phyloP scores from a whole-genome alignment of 2,888 invertebrate genomes.

The Amblyteles armatorius region DNA sequence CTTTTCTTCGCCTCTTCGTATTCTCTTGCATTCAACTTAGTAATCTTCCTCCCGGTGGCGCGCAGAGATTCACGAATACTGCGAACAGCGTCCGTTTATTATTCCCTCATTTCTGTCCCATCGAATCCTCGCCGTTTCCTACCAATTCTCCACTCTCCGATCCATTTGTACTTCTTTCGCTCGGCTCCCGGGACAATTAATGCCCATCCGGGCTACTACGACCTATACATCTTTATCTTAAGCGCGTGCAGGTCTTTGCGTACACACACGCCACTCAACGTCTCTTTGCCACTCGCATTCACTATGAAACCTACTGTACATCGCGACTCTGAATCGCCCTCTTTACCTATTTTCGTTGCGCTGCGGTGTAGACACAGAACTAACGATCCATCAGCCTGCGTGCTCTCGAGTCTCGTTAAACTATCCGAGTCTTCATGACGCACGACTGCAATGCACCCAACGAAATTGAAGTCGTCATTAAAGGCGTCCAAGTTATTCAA shows the following conservation, averaged over 20 bases:
- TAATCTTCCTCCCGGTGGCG: slow-evolving; percentile 27
- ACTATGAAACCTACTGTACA: background rate
- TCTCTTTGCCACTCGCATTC: background rate
- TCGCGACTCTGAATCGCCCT: background rate
- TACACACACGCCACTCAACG: background rate
- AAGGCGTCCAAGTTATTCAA: too few species aligned
- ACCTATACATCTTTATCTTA: slow-evolving; percentile 24
- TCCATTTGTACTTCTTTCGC: slow-evolving; percentile 46
- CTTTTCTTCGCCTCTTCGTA: slow-evolving; percentile 21
- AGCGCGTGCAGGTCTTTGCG: background rate
- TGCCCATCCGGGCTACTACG: slow-evolving; percentile 40
- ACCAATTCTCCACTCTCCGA: slow-evolving; percentile 46
- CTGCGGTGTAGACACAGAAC: background rate
- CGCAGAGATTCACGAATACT: slow-evolving; percentile 29
- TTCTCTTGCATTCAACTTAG: slow-evolving; percentile 35
- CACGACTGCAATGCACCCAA: too few species aligned
- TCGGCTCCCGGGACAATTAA: slow-evolving; percentile 45
- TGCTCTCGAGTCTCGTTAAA: too few species aligned
- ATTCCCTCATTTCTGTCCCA: slow-evolving; percentile 15
- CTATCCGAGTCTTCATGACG: too few species aligned
- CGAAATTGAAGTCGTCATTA: too few species aligned
- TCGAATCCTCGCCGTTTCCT: slow-evolving; percentile 44
- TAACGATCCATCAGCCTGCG: background rate
- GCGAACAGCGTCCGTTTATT: slow-evolving; percentile 29
- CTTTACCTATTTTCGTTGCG: background rate